Evolutionary conservation across 2,113 vertebrate species (phyloP), one percentile per base, ranked within the genome.

Genomic region (Gorsachius goisagi): DNA sequence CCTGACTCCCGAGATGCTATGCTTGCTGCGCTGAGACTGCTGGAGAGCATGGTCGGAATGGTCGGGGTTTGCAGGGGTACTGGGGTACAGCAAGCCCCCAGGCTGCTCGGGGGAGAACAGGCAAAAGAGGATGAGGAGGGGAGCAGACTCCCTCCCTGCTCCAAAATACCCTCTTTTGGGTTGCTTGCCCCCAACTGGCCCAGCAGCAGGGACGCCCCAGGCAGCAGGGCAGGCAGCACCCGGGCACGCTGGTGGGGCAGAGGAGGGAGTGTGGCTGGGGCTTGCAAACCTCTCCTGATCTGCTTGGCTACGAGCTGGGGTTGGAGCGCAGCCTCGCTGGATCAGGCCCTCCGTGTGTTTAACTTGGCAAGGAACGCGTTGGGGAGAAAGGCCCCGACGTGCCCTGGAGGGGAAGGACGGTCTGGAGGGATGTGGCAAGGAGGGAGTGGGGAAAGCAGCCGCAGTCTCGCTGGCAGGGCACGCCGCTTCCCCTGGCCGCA

Each of bases 21-120:
- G 17, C 24, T 30, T 19, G 27, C 15, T 7, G 21, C n/a, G 12
- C 7, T 0, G 1, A 8, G 32, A 19, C 44, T 66, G 14, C 73
- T 23, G 50, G 17, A 44, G 12, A 23, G 11, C 11, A 1, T 1
- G 20, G 5, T 12, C 2, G 5, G 27, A 9, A 33, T 16, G 50
- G 44, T 7, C 8, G 14, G 59, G 11, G 50, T 22, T 45, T 2
- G 2, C 23, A 32, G 35, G 18, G 41, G 2, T 35, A 28, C 30
- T 6, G 41, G 55, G 47, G 24, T 7, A 20, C 41, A 49, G 41
- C 32, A 6, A 56, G 4, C 12, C 19, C 58, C 39, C 1, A 2
- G 4, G 27, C 58, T 44, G 49, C 52, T 66, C 74, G 39, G 12
- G 33, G 30, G 44, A 1, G 1, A 35, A 41, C 2, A 2, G 45